Evolutionary conservation across 2,113 vertebrate species (phyloP).

Genomic region (Xerus inauris): DNA sequence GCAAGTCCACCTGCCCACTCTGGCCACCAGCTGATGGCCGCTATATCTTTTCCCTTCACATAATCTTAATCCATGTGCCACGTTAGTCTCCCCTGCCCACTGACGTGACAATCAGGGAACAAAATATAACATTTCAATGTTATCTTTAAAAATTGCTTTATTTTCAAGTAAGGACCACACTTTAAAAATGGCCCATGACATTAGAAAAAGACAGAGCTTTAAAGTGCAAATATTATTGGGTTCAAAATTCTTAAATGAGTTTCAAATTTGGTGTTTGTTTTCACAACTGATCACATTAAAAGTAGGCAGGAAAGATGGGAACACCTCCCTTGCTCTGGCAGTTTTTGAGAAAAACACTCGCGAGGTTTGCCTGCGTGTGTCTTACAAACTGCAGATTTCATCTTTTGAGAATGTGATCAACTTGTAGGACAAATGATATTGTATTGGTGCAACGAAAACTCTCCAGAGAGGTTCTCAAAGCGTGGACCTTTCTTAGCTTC

Average conservation of each 20-base stretch:
- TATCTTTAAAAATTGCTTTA: background rate
- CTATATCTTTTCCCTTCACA: background rate
- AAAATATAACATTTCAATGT: too few relatives aligned
- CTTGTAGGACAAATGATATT: background rate
- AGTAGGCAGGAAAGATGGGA: background rate
- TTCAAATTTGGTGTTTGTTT: background rate
- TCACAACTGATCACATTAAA: background rate
- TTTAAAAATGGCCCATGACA: background rate
- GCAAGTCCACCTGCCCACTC: background rate
- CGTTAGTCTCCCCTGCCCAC: too few relatives aligned
- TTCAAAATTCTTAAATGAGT: background rate
- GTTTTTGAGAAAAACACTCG: background rate
- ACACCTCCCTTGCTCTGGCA: background rate
- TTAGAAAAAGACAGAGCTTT: background rate
- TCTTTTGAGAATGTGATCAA: background rate
- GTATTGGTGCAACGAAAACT: background rate
- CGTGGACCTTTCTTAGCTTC: background rate
- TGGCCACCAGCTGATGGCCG: background rate
- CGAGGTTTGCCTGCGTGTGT: background rate
- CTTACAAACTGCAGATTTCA: background rate
- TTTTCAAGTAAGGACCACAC: background rate
- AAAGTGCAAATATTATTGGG: background rate
- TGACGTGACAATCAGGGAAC: too few relatives aligned
- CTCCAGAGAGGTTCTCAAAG: background rate
- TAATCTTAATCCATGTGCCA: background rate